A percentile compares a stretch with the other conserved stretches of the same genome.
Conservation (phyloP, 1,140 invertebrate species). For the Trinorchestia longiramus region DNA sequence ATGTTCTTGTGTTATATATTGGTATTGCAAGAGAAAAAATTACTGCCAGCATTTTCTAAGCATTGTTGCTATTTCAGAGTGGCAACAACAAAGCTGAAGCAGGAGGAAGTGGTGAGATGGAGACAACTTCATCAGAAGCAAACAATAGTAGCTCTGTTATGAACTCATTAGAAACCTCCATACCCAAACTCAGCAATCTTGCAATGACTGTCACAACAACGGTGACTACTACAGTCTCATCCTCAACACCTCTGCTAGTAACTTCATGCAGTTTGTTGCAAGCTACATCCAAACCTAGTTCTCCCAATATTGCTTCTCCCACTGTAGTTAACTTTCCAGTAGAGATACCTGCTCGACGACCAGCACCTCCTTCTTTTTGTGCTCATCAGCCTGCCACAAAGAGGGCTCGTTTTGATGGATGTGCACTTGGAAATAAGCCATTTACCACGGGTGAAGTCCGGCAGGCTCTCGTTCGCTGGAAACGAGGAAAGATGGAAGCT, state of each 20-base stretch:
- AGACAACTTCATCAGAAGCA: slow-evolving; percentile 56
- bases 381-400: slow-evolving; percentile 60
- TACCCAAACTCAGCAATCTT: neutral
- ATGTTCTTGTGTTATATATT: too few species aligned
- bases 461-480: slow-evolving; percentile 64
- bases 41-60: neutral
- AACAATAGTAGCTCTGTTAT: slow-evolving; percentile 58
- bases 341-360: slow-evolving; percentile 52
- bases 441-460: slow-evolving; percentile 58
- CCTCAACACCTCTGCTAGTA: slow-evolving; percentile 31
- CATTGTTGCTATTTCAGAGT: slow-evolving; percentile 48
- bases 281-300: neutral
- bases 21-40: neutral
- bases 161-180: neutral
- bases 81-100: slow-evolving; percentile 58
- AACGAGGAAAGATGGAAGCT: slow-evolving; percentile 62
- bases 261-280: neutral
- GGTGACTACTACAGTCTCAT: slow-evolving; percentile 58
- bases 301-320: neutral
- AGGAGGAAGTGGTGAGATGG: slow-evolving; percentile 56
- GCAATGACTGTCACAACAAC: slow-evolving; percentile 58
- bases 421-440: slow-evolving; percentile 62
- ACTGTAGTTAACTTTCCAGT: neutral
- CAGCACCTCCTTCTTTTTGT: slow-evolving; percentile 57
- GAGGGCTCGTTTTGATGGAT: slow-evolving; percentile 52